Evolutionary conservation across 2,888 invertebrate species (phyloP).

Genomic region (Fissipunctia ypsillon): DNA sequence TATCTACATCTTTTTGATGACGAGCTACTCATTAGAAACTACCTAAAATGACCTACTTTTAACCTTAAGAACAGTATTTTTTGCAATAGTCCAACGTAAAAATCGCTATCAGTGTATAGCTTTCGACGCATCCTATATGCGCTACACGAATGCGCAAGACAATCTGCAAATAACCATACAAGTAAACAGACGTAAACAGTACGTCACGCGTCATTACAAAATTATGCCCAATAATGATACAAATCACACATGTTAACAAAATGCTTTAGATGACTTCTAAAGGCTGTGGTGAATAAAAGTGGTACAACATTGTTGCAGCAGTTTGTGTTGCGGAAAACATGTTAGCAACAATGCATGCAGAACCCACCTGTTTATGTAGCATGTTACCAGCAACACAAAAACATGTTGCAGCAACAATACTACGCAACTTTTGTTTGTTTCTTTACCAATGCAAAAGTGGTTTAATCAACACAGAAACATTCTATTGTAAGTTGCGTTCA

Average conservation of each 20-base stretch:
- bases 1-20: neutral
- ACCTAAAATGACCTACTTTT: neutral
- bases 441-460: neutral
- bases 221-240: conserved; percentile 69
- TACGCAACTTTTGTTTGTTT: neutral
- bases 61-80: neutral
- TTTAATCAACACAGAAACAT: conserved; percentile 1
- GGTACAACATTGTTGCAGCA: neutral
- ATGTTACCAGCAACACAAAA: neutral
- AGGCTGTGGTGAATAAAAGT: neutral
- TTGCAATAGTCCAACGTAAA: neutral
- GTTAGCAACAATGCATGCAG: neutral
- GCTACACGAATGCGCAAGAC: conserved; percentile 65
- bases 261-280: conserved; percentile 3
- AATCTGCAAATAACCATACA: conserved; percentile 77
- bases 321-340: neutral
- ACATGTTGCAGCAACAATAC: neutral
- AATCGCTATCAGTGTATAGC: conserved; percentile 31
- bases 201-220: conserved; percentile 72
- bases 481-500: neutral
- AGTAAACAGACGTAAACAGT: conserved; percentile 75
- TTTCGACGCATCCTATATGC: conserved; percentile 35
- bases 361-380: neutral
- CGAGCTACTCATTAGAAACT: neutral
- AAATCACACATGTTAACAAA: conserved; percentile 32